Conservation (phyloP, 2,888 invertebrate genomes). For the Craniophora ligustri region DNA sequence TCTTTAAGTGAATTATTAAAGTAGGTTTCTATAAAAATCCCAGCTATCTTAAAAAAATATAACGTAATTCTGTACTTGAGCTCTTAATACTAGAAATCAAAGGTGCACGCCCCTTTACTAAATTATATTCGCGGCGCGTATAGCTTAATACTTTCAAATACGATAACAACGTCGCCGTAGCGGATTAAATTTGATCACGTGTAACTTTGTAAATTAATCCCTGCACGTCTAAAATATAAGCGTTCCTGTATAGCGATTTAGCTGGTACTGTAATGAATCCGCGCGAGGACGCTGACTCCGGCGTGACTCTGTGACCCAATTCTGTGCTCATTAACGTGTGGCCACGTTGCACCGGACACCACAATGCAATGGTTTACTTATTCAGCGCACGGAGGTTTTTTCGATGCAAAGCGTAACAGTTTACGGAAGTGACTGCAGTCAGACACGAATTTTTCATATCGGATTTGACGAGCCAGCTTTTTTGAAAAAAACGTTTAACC, state of each 20-base stretch:
- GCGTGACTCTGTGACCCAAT: conserved; percentile 70
- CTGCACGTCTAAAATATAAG: conserved; percentile 41
- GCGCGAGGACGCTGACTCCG: conserved; percentile 54
- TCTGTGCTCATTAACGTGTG: conserved; percentile 79
- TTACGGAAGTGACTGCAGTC: conserved; percentile 40
- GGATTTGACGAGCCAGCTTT: conserved; percentile 21
- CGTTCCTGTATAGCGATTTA: conserved; percentile 45
- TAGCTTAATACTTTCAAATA: conserved; percentile 4
- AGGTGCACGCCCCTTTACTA: not conserved
- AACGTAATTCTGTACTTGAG: not conserved
- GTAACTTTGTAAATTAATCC: conserved; percentile 34
- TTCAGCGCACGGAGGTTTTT: conserved; percentile 63
- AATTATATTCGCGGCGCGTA: not conserved
- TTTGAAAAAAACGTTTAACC: too few species aligned
- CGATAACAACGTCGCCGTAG: not conserved
- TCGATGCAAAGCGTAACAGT: conserved; percentile 50
- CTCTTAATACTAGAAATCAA: not conserved
- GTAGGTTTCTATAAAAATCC: not conserved
- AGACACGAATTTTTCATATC: conserved; percentile 50
- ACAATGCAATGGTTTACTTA: conserved; percentile 76
- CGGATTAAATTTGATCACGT: conserved; percentile 23
- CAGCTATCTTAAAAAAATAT: not conserved
- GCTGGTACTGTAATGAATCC: conserved; percentile 53
- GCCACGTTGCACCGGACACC: conserved; percentile 73
- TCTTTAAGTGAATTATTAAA: conserved; percentile 3